phyloP scores from a whole-genome alignment of 2,888 invertebrate genomes.

The Drepanosiphum platanoidis region DNA sequence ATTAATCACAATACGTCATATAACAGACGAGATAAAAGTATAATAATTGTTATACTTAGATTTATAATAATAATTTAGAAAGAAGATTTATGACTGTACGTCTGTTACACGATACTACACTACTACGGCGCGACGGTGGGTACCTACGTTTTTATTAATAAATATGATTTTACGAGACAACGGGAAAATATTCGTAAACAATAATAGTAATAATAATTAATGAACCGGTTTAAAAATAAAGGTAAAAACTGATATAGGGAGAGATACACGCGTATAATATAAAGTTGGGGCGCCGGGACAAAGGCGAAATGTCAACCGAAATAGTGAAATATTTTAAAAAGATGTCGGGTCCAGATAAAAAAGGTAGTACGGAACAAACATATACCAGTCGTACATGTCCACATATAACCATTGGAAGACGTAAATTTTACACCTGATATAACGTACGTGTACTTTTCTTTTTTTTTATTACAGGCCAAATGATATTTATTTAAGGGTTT shows the following conservation, averaged over 20 bases:
- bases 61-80: too few species aligned
- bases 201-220: constrained; percentile 44
- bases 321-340: constrained; percentile 47
- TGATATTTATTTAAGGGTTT: constrained; percentile 51
- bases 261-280: neutral
- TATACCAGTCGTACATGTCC: constrained; percentile 18
- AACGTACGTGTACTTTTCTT: constrained; percentile 9
- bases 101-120: too few species aligned
- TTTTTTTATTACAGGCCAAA: constrained; percentile 28
- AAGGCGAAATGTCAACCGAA: constrained; percentile 56
- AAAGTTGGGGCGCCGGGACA: constrained; percentile 35
- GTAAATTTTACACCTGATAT: constrained; percentile 52
- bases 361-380: constrained; percentile 29
- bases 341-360: constrained; percentile 59
- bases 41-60: too few species aligned
- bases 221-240: constrained; percentile 43
- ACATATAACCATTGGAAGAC: constrained; percentile 15
- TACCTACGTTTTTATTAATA: neutral
- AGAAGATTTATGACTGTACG: too few species aligned
- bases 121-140: too few species aligned
- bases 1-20: too few species aligned
- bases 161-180: constrained; percentile 21
- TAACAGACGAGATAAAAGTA: neutral
- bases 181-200: constrained; percentile 14
- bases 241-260: neutral